Percentiles rank a stretch among this genome's conserved stretches.
These are phyloP conservation scores for Lepilemur septentrionalis DNA, from an alignment of 2,797 vertebrate genomes.

Conservation along the genomic window DNA sequence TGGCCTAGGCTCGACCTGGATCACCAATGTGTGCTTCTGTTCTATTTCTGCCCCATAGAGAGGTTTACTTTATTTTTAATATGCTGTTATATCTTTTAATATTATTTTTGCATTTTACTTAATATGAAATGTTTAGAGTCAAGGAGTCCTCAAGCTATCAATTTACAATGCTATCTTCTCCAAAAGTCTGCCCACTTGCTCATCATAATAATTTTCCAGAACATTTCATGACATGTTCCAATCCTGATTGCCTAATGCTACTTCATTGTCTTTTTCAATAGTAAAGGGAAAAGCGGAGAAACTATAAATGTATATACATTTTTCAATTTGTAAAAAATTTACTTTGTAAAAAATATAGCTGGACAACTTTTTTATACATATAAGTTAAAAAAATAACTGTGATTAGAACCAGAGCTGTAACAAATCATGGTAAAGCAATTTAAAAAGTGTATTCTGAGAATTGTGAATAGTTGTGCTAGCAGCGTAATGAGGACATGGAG, in stretches of 20 bases:
- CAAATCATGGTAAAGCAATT: neutral
- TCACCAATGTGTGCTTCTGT: neutral
- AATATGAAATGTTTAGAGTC: conserved; percentile 2
- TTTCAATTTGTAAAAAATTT: neutral
- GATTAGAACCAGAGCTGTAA: conserved; percentile 28
- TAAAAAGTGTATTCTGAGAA: neutral
- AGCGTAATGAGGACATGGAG: neutral
- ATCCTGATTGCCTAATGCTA: neutral
- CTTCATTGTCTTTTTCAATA: conserved; percentile 10
- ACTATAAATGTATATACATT: neutral
- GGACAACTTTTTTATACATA: neutral
- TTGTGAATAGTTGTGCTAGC: conserved; percentile 19
- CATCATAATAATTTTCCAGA: neutral
- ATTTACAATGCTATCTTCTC: neutral
- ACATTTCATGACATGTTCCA: neutral
- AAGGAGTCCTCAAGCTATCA: neutral
- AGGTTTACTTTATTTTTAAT: neutral
- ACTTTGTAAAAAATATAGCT: neutral
- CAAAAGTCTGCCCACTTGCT: neutral
- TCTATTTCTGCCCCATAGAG: neutral
- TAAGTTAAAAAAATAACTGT: neutral
- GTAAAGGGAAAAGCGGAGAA: neutral
- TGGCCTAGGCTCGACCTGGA: neutral
- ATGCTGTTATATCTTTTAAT: neutral
- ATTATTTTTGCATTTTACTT: neutral